Evolutionary conservation across 2,888 invertebrate genomes (phyloP).

Genomic region (Lycophotia porphyrea): DNA sequence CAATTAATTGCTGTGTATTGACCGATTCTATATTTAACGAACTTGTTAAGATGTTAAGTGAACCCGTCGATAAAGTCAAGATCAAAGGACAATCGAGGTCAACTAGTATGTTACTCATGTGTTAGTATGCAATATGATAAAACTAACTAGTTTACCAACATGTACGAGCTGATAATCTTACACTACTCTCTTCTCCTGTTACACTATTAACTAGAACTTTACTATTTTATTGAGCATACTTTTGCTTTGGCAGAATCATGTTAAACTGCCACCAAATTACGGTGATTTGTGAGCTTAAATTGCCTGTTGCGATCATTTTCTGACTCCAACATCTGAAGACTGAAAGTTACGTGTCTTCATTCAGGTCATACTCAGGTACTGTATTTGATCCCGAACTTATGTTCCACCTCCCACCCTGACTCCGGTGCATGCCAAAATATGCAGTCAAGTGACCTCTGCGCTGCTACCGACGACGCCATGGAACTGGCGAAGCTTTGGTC

Average conservation of each 20-base stretch:
- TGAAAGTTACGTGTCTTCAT: background rate
- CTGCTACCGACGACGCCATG: background rate
- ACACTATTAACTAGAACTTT: background rate
- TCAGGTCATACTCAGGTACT: background rate
- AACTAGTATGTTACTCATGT: conserved; percentile 15
- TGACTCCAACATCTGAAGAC: background rate
- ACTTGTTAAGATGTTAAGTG: background rate
- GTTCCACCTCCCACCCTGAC: background rate
- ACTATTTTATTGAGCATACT: background rate
- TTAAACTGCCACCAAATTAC: background rate
- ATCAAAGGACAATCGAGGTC: conserved; percentile 29
- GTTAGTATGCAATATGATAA: conserved; percentile 12
- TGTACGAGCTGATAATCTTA: background rate
- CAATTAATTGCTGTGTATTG: conserved; percentile 5
- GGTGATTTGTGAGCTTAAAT: background rate
- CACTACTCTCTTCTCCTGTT: background rate
- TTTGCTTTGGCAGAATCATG: background rate
- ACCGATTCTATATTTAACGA: background rate
- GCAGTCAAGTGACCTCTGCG: background rate
- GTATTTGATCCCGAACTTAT: background rate
- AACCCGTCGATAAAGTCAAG: conserved; percentile 5
- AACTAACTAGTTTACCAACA: conserved; percentile 9
- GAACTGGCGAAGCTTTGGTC: background rate
- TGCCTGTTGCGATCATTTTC: background rate
- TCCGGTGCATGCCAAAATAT: background rate